These are phyloP conservation scores for Phataginus tricuspis DNA, from an alignment of 2,797 vertebrate genomes.

Conservation along the genomic window DNA sequence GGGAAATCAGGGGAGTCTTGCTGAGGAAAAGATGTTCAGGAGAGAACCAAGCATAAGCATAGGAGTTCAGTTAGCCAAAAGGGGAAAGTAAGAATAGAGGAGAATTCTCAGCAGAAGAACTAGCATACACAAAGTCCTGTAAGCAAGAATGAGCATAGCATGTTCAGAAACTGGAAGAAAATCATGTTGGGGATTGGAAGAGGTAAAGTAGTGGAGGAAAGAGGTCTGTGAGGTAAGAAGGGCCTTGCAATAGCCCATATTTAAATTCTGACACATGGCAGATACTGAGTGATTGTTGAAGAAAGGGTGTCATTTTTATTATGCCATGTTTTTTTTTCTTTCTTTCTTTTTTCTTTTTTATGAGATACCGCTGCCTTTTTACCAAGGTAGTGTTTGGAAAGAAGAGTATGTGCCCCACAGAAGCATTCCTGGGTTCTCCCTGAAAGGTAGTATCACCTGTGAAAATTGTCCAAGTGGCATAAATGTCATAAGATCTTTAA, in stretches of 20 bases:
- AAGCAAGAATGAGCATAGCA: background rate
- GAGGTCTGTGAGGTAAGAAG: background rate
- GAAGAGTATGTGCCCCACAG: background rate
- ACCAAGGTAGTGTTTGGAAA: background rate
- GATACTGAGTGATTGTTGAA: background rate
- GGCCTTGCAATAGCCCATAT: background rate
- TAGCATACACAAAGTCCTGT: background rate
- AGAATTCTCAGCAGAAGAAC: background rate
- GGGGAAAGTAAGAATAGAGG: background rate
- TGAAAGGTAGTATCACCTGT: background rate
- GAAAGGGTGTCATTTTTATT: background rate
- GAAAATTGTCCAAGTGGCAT: background rate
- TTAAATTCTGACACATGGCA: background rate
- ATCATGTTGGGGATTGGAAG: background rate
- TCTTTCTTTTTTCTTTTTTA: background rate
- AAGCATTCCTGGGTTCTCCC: background rate
- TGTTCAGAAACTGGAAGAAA: background rate
- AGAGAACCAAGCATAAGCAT: background rate
- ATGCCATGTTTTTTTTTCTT: background rate
- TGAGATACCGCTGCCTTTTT: background rate
- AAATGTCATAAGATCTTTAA: background rate
- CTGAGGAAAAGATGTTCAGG: background rate
- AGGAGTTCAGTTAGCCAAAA: background rate
- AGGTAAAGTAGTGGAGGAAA: accelerated
- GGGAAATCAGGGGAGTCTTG: background rate